phyloP scores from a whole-genome alignment of 2,888 invertebrate species.

The Microplitis deprimator region DNA sequence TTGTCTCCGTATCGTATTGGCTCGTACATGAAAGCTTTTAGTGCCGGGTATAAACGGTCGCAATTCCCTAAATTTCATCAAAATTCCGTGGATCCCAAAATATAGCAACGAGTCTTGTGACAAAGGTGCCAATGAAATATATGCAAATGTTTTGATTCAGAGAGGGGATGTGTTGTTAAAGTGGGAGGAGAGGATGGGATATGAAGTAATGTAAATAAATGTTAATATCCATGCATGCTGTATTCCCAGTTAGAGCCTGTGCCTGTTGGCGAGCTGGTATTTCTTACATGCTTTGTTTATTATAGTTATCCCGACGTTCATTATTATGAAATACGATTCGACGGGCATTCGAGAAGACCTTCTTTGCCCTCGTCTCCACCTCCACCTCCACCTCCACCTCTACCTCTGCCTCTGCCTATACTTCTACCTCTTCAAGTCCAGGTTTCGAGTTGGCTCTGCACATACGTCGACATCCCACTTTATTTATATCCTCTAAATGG shows the following conservation, averaged over 20 bases:
- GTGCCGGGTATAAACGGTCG: constrained; percentile 45
- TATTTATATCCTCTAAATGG: too few relatives aligned
- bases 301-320: constrained; percentile 57
- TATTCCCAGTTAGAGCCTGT: constrained; percentile 4
- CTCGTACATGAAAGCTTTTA: constrained; percentile 27
- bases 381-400: neutral
- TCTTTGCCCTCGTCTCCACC: constrained; percentile 7
- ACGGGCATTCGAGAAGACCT: constrained; percentile 50
- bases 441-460: too few relatives aligned
- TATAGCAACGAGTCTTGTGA: constrained; percentile 53
- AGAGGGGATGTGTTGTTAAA: constrained; percentile 11
- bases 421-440: too few relatives aligned
- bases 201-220: constrained; percentile 40
- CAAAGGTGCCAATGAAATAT: constrained; percentile 34
- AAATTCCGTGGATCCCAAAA: constrained; percentile 68
- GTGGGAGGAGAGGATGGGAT: constrained; percentile 30
- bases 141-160: constrained; percentile 3
- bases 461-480: too few relatives aligned
- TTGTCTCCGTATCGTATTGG: constrained; percentile 32
- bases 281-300: constrained; percentile 68
- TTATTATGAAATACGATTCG: constrained; percentile 68
- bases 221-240: constrained; percentile 38
- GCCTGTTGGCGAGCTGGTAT: constrained; percentile 55
- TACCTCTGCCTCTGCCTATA: too few relatives aligned
- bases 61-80: constrained; percentile 71